Conservation (phyloP, 2,888 invertebrate species). For the Eristalis arbustorum region DNA sequence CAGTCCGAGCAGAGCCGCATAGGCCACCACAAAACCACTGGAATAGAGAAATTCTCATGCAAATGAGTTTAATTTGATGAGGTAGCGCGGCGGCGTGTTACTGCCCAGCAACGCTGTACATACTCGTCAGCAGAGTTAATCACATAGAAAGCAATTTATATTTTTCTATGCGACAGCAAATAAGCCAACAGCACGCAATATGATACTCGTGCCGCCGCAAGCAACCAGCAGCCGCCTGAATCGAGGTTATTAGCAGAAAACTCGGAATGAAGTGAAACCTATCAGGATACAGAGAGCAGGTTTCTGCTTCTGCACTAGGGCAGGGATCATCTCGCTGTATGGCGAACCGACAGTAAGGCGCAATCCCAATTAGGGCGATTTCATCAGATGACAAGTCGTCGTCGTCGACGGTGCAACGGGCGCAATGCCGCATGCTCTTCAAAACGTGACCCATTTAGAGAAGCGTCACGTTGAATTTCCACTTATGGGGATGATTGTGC, state of each 20-base stretch:
- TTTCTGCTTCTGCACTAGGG: constrained; percentile 3
- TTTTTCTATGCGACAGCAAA: constrained; percentile 32
- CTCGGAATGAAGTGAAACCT: neutral
- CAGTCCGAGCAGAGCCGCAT: neutral
- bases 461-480: constrained; percentile 23
- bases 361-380: constrained; percentile 29
- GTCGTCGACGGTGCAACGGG: neutral
- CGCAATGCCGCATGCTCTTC: constrained; percentile 7
- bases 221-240: neutral
- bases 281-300: neutral
- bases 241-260: constrained; percentile 14
- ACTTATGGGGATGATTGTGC: constrained; percentile 14
- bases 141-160: constrained; percentile 41
- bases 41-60: constrained; percentile 19
- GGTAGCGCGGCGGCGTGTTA: neutral
- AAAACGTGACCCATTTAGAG: constrained; percentile 43
- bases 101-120: neutral
- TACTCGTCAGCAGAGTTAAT: constrained; percentile 23
- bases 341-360: neutral
- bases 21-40: constrained; percentile 11
- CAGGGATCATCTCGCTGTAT: neutral
- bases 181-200: constrained; percentile 46
- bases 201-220: neutral
- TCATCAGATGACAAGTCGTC: constrained; percentile 3
- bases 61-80: neutral